Evolutionary conservation across 2,888 invertebrate species (phyloP), one percentile per base, ranked within the genome.

Genomic region (Chromoteleia sp.): DNA sequence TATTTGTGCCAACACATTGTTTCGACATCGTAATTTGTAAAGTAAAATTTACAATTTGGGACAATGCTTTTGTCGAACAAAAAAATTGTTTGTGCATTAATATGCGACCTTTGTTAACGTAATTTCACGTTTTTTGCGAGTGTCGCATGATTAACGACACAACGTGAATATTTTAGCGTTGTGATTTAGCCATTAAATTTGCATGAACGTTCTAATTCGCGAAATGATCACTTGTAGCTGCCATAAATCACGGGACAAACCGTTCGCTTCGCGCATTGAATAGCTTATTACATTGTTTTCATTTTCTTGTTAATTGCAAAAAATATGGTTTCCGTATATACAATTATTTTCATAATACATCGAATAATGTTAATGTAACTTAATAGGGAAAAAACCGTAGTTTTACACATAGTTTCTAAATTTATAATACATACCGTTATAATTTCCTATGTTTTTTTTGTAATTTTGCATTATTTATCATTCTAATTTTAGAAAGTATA

Each of bases 191-290:
- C 19, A 48, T 70, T 70, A 70, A 45, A 70, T 70, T 70, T 70
- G 41, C 70, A 70, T 70, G 70, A 56, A 70, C 70, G 52, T 70
- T 70, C 58, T 58, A 70, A 70, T 70, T 70, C 58, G 43, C 58
- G 12, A 70, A 70, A 70, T 58, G 29, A 58, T 58, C 45, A 48
- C 36, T 65, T 65, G 36, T 48, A 48, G 2, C 14, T 25, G 50
- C 17, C 6, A 65, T 65, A 65, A 65, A 65, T 65, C 50, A 36
- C 21, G 25, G 33, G 25, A 30, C 4, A 59, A 61, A 50, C 48
- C 48, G 50, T 65, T 65, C 50, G 63, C 63, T 50, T 48, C 63
- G 50, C n/a, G 19, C 4, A n/a, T 12, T 15, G 12, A 30, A 33
- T 61, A 43, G 36, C 12, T 21, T 48, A 63, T 41, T 29, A 29